Base-by-base conservation (phyloP, 2,888 invertebrate species). In the Ochropleura leucogaster region DNA sequence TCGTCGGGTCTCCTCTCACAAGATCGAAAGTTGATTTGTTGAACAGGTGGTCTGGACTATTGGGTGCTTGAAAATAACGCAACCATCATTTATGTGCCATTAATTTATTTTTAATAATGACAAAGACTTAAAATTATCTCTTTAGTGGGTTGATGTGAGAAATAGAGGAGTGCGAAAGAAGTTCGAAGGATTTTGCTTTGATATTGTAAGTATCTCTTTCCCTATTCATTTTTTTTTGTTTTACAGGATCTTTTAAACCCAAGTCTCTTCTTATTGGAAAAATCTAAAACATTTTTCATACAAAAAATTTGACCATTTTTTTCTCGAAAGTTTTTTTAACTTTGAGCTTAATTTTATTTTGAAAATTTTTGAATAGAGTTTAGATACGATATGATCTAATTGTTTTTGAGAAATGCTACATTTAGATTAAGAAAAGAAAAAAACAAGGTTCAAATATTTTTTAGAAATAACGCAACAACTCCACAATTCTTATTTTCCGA, bases 1-100 rank as follows among this genome's bases (percentile, higher is more conserved):
- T 77, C 73, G 74, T 67, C 57, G 74, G 77, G 55, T 81, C 77
- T 78, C 70, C 77, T 74, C 74, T 72, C 78, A 68, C 51, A 82
- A 77, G 85, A 85, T 84, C 81, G 82, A 84, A 89, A 90, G 84
- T 87, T 85, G 47, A 78, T 49, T 63, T 85, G 72, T 79, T 86
- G 72, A 83, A 85, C 85, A 85, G 84, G 85, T 86, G 85, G 74
- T 71, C 59, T 66, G 60, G 42, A 74, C 63, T 57, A 69, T 53
- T 42, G 55, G 49, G 55, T 80, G 60, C 60, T 46, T 53, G 57
- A 44, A 72, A 72, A 66, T 62, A 63, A 47, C 4, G 14, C 30
- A 12, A 44, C 18, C 40, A 53, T n/a, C 18, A 49, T 68, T 55
- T n/a, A 4, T 47, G 67, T 62, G 60, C 42, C 18, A 40, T 46